Conservation (phyloP, 2,888 invertebrate species). For the Palloptera scutellata region DNA sequence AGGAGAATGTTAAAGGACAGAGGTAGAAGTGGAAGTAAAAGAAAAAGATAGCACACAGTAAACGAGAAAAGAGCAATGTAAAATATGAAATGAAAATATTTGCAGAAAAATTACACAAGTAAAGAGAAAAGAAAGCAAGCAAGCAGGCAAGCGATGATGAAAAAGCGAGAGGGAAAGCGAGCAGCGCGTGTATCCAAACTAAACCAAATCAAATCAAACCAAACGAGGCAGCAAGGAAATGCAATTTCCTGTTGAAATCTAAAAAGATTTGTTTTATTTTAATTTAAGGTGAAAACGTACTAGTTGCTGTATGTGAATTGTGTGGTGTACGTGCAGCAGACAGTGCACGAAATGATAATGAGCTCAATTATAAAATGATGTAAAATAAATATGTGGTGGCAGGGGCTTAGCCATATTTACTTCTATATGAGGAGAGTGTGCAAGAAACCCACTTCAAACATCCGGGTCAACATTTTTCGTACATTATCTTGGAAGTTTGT, state of each 20-base stretch:
- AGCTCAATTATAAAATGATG: too few species aligned
- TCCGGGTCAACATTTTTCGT: too few species aligned
- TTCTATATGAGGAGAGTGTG: too few species aligned
- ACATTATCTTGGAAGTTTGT: too few species aligned
- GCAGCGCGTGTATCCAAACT: constrained; percentile 2
- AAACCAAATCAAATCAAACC: constrained; percentile 47
- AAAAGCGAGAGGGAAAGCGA: constrained; percentile 20
- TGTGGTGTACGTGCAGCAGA: too few species aligned
- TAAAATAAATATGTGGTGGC: too few species aligned
- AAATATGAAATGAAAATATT: constrained; percentile 35
- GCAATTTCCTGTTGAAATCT: constrained; percentile 53
- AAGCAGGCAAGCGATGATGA: constrained; percentile 1
- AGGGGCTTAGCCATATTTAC: too few species aligned
- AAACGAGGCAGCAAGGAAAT: constrained; percentile 48
- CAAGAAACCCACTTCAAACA: too few species aligned
- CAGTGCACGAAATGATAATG: too few species aligned
- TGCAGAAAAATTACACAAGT: constrained; percentile 18
- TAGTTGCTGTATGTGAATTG: too few species aligned
- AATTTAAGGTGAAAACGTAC: too few species aligned
- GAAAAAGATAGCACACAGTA: neutral
- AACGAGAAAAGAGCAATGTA: neutral
- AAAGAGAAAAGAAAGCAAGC: neutral
- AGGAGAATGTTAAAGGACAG: constrained; percentile 12
- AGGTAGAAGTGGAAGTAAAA: constrained; percentile 28
- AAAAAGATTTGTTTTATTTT: constrained; percentile 30